Percentiles rank a stretch among this genome's conserved stretches.
phyloP scores from a whole-genome alignment of 1,140 invertebrate genomes.

The Sycophaga agraensis region DNA sequence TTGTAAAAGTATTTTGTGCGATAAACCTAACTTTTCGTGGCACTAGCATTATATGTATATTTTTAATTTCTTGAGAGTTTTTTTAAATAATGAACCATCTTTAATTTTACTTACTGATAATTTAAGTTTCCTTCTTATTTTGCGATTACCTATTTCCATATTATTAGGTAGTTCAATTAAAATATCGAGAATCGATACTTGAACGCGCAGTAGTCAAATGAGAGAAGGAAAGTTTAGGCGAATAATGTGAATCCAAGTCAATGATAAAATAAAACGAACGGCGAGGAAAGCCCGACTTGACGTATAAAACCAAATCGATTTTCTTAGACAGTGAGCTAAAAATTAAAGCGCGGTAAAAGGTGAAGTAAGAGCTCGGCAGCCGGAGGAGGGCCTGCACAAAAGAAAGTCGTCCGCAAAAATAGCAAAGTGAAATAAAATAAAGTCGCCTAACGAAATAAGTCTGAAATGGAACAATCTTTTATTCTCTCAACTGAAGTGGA shows the following conservation, averaged over 20 bases:
- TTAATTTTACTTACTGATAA: too few species aligned
- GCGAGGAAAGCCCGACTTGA: not conserved
- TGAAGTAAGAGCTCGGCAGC: not conserved
- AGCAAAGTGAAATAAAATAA: not conserved
- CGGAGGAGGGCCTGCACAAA: not conserved
- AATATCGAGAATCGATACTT: too few species aligned
- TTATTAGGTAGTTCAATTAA: too few species aligned
- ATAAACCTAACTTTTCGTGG: too few species aligned
- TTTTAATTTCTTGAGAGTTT: too few species aligned
- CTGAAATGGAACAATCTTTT: constrained; percentile 5
- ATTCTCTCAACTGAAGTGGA: not conserved
- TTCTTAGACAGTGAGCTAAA: constrained; percentile 2
- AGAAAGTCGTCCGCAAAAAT: not conserved
- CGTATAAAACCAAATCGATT: constrained; percentile 1
- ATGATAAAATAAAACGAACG: not conserved
- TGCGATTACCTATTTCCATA: too few species aligned
- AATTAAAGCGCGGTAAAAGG: constrained; percentile 1
- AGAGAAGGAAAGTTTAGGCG: too few species aligned
- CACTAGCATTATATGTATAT: too few species aligned
- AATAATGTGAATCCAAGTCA: not conserved
- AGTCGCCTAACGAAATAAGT: constrained; percentile 1
- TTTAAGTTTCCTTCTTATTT: too few species aligned
- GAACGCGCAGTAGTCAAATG: too few species aligned
- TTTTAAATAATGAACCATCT: too few species aligned
- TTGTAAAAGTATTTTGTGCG: too few species aligned